Conservation (phyloP, 1,140 invertebrate genomes). For the Drosophila mauritiana region DNA sequence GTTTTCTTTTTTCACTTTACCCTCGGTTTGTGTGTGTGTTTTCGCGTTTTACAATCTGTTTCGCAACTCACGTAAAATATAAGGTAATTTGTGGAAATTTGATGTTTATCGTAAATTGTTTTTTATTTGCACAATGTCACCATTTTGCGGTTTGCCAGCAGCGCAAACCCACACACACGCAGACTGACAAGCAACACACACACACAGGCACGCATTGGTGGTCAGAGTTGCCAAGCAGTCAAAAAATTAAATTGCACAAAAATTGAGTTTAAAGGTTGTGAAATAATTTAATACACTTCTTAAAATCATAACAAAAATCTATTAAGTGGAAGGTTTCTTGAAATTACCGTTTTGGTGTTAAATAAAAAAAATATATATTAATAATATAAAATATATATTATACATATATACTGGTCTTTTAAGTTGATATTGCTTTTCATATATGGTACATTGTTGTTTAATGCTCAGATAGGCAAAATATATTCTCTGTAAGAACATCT, state of each 20-base stretch:
- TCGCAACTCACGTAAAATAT: constrained; percentile 85
- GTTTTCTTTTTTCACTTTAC: constrained; percentile 61
- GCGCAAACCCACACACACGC: constrained; percentile 34
- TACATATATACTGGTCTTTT: too few relatives aligned
- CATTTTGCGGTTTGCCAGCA: constrained; percentile 77
- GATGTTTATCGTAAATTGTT: constrained; percentile 85
- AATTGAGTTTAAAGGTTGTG: background rate
- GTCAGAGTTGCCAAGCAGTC: constrained; percentile 40
- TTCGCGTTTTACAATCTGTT: constrained; percentile 82
- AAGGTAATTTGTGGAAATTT: constrained; percentile 85
- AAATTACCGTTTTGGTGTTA: too few relatives aligned
- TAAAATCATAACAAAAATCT: too few relatives aligned
- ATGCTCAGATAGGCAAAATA: background rate
- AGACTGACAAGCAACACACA: constrained; percentile 8
- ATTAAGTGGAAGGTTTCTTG: too few relatives aligned
- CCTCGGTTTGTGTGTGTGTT: constrained; percentile 35
- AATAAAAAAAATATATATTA: too few relatives aligned
- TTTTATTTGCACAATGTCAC: constrained; percentile 84
- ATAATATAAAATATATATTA: too few relatives aligned
- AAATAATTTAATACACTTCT: too few relatives aligned
- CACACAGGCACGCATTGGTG: constrained; percentile 10
- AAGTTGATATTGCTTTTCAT: too few relatives aligned
- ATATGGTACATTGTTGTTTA: background rate
- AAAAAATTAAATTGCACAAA: constrained; percentile 7
- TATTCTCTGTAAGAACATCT: constrained; percentile 3